Base-by-base conservation (phyloP, 2,888 invertebrate species). In the Cantharis nigra region DNA sequence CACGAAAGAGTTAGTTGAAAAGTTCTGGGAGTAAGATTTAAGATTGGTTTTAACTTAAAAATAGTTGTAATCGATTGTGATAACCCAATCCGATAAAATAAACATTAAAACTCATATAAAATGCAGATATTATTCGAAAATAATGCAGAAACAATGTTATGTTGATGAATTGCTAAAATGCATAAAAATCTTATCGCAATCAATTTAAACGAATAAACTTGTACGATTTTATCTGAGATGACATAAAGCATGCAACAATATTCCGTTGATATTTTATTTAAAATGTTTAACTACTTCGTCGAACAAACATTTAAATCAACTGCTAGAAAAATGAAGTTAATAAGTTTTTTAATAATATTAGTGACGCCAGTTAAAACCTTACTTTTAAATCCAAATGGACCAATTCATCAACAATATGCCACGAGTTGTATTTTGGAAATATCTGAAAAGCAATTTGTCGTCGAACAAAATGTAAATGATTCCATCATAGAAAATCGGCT, bases 161-260 rank as follows among this genome's bases (percentile, higher is more conserved):
- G 13, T 13, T 49, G 9, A 49, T n/a, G 49, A n/a, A n/a, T 49
- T 49, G 49, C n/a, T 49, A 49, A 49, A 49, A 49, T n/a, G 7
- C 49, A 49, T 49, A 49, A 49, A 49, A 49, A 49, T 64, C 64
- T 64, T 64, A 64, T 64, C 64, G 18, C 16, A 64, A 49, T 72
- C 14, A 73, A 76, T 74, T 71, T 77, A 78, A 78, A 71, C 69
- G 77, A 67, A 74, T 78, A 78, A 74, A 63, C 77, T 20, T 78
- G 77, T 78, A 71, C 30, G 70, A 67, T 71, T 28, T 71, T 77
- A 77, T 77, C 77, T 71, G 13, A 28, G 49, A 76, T 33, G 30
- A 16, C 23, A 49, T n/a, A 13, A 20, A 16, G n/a, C 30, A 64
- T 71, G 72, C 75, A 71, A 73, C 33, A 63, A 65, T 9, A 20